A percentile compares a stretch with the other conserved stretches of the same genome.
These are phyloP conservation scores for Apodemia duryi DNA, from an alignment of 2,888 invertebrate species.

Conservation along the genomic window DNA sequence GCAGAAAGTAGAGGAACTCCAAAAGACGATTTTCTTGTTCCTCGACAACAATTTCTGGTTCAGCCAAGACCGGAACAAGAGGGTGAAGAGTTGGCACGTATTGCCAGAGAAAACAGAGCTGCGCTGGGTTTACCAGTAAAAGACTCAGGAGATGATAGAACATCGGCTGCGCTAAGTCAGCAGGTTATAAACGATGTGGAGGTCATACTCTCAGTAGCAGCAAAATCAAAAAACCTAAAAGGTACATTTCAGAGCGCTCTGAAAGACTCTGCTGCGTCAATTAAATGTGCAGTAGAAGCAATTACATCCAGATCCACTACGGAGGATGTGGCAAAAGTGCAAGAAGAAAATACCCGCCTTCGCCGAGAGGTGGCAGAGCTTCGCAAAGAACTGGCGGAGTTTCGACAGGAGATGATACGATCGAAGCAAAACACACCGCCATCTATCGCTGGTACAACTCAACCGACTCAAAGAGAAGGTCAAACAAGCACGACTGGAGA, in stretches of 20 bases:
- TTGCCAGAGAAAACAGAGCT: not conserved
- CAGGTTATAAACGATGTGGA: not conserved
- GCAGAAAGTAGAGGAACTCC: not conserved
- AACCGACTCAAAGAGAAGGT: not conserved
- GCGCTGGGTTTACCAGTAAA: not conserved
- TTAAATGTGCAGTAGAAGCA: not conserved
- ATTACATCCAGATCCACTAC: not conserved
- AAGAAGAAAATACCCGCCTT: not conserved
- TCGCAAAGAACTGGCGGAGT: not conserved
- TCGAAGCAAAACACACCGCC: not conserved
- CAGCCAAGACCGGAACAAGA: not conserved
- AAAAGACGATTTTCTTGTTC: too few relatives aligned
- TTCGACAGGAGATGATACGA: not conserved
- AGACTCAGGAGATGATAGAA: not conserved
- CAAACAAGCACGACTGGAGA: not conserved
- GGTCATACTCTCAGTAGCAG: not conserved
- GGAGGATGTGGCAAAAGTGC: not conserved
- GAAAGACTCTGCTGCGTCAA: not conserved
- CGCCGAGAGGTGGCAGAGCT: not conserved
- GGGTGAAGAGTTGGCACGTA: not conserved
- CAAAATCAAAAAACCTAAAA: constrained; percentile 11
- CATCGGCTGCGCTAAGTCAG: not conserved
- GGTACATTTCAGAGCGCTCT: not conserved
- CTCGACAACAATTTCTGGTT: too few relatives aligned
- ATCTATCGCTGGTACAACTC: not conserved